These are phyloP conservation scores for Pitta sordida DNA, from an alignment of 2,113 vertebrate species.

Conservation along the genomic window DNA sequence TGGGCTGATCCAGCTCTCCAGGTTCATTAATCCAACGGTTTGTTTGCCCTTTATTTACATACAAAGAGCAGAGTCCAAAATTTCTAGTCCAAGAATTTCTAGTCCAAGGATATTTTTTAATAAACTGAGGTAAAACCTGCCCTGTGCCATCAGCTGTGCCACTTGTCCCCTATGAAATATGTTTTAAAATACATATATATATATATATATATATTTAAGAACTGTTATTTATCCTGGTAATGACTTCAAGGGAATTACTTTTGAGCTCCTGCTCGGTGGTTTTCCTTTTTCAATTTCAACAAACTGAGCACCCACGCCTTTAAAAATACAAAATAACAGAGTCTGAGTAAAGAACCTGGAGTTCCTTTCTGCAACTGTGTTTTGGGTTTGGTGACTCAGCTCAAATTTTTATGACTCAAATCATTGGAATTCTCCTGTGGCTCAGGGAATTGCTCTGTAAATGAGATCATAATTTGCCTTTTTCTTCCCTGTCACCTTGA, in stretches of 20 bases:
- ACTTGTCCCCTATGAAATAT: background rate
- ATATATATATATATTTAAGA: background rate
- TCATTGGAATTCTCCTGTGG: background rate
- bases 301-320: background rate
- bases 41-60: accelerated
- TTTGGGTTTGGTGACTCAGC: background rate
- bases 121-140: background rate
- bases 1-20: background rate
- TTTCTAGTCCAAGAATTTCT: background rate
- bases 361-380: background rate
- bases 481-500: background rate
- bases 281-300: background rate
- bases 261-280: background rate
- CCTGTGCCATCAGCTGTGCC: too few relatives aligned
- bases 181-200: background rate
- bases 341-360: background rate
- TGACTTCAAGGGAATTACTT: background rate
- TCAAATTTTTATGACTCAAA: background rate
- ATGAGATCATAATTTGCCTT: background rate
- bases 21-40: background rate
- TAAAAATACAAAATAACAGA: background rate
- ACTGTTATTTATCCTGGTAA: background rate
- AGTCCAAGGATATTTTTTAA: background rate
- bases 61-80: background rate
- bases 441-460: background rate